A percentile compares a stretch with the other conserved stretches of the same genome.
Evolutionary conservation across 2,888 invertebrate genomes (phyloP).

Genomic region (Pachycephus smyrnensis): DNA sequence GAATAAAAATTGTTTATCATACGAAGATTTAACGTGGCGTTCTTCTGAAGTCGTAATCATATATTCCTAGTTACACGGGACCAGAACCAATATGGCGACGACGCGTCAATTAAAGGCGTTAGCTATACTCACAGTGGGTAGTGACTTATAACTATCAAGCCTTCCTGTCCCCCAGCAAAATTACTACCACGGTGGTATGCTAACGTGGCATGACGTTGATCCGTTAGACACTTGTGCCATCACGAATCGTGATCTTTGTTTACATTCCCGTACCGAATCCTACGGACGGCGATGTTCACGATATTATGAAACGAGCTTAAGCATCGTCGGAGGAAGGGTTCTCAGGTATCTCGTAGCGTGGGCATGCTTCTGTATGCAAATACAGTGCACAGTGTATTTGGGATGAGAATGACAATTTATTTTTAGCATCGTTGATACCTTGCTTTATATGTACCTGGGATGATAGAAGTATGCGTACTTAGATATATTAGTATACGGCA

Average conservation of each 20-base stretch:
- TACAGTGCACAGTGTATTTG: neutral
- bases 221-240: constrained; percentile 36
- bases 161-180: neutral
- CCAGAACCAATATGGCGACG: neutral
- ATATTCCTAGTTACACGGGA: neutral
- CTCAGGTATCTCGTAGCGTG: neutral
- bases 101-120: neutral
- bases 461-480: neutral
- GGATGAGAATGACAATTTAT: neutral
- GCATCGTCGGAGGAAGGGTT: neutral
- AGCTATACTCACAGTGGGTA: neutral
- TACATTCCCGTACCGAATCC: constrained; percentile 12
- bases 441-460: neutral
- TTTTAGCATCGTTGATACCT: neutral
- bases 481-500: neutral
- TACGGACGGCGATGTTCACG: neutral
- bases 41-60: too few species aligned
- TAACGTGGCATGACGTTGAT: constrained; percentile 46
- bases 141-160: neutral
- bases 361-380: neutral
- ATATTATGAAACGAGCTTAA: neutral
- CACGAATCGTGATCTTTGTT: constrained; percentile 31
- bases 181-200: constrained; percentile 23
- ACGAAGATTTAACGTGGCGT: too few species aligned
- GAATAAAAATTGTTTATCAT: too few species aligned